Percentiles rank a stretch among this genome's conserved stretches.
These are phyloP conservation scores for Mesocricetus auratus DNA, from an alignment of 2,113 vertebrate genomes.

Conservation along the genomic window DNA sequence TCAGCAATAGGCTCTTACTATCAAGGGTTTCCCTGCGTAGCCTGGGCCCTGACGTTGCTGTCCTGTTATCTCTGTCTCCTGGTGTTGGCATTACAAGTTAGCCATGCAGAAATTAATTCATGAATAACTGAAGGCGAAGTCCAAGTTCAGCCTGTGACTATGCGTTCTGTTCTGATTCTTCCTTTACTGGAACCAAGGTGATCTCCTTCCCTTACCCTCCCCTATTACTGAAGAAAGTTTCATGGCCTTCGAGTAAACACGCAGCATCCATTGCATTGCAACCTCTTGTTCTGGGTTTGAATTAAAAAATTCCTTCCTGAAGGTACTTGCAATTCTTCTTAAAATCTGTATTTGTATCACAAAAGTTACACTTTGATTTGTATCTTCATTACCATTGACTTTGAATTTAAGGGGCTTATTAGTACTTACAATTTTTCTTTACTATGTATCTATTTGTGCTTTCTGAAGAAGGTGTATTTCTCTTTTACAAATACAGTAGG, in stretches of 20 bases:
- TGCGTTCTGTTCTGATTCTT: neutral
- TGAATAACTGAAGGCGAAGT: neutral
- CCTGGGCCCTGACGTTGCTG: too few species aligned
- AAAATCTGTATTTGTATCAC: constrained; percentile 1
- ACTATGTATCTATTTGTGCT: neutral
- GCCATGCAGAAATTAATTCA: neutral
- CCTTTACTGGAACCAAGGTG: neutral
- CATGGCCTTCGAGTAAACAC: neutral
- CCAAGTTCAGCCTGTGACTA: neutral
- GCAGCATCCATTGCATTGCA: neutral
- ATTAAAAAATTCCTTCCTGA: neutral
- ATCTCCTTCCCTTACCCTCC: neutral
- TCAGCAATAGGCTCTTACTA: neutral
- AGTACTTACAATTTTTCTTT: neutral
- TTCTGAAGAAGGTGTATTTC: neutral
- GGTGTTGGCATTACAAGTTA: neutral
- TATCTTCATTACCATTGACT: constrained; percentile 24
- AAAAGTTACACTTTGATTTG: constrained; percentile 2
- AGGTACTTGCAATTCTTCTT: neutral
- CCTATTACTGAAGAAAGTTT: neutral
- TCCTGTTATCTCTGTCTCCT: neutral
- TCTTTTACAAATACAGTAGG: neutral
- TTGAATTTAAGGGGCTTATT: neutral
- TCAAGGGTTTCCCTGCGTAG: too few species aligned
- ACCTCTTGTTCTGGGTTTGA: neutral